A percentile compares a stretch with the other conserved stretches of the same genome.
Conservation (phyloP, 2,888 invertebrate species). For the Hemistola chrysoprasaria region DNA sequence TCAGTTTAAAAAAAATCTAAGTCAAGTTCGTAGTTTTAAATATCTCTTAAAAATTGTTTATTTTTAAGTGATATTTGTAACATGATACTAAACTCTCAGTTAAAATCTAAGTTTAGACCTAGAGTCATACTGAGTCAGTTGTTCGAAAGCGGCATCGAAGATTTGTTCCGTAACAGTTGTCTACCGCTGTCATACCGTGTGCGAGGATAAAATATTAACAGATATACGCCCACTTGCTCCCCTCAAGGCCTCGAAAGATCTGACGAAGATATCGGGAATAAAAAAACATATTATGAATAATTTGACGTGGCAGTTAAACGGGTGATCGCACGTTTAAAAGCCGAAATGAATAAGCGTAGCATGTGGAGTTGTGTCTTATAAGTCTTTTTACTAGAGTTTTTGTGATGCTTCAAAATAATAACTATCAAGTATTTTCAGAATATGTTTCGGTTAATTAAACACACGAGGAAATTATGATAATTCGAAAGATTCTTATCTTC, state of each 20-base stretch:
- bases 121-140: constrained; percentile 46
- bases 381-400: constrained; percentile 1
- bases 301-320: constrained; percentile 9
- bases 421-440: no score
- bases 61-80: constrained; percentile 30
- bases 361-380: background rate
- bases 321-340: background rate
- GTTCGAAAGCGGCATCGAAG: constrained; percentile 4
- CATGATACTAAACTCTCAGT: constrained; percentile 38
- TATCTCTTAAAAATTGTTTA: no score
- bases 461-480: no score
- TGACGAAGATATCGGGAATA: constrained; percentile 8
- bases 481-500: no score
- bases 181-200: constrained; percentile 18
- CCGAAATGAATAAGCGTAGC: background rate
- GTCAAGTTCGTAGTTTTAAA: no score
- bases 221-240: constrained; percentile 7
- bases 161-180: constrained; percentile 24
- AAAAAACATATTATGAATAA: constrained; percentile 10
- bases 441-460: no score
- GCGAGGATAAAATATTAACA: constrained; percentile 12
- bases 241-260: constrained; percentile 13
- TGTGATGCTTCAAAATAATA: no score
- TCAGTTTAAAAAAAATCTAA: no score
- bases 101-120: constrained; percentile 49